These are phyloP conservation scores for Xerus inauris DNA, from an alignment of 2,113 vertebrate species.

Conservation along the genomic window DNA sequence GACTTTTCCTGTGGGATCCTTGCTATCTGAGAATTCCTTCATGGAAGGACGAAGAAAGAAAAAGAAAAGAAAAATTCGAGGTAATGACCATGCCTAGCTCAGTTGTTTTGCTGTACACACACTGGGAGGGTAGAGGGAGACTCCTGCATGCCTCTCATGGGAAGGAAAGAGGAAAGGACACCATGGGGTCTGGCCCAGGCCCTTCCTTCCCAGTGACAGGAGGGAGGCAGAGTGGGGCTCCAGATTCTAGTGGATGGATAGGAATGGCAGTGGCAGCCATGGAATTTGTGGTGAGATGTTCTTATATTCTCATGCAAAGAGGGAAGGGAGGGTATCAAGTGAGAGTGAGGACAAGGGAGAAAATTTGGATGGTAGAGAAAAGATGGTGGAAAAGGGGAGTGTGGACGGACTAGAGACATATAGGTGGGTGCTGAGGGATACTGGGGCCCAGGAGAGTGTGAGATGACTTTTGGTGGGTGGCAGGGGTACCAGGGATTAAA, in stretches of 20 bases:
- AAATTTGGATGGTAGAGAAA: neutral
- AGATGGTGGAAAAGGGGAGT: neutral
- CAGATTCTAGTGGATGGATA: neutral
- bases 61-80: neutral
- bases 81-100: neutral
- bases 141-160: neutral
- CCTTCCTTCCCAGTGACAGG: too few relatives aligned
- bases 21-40: neutral
- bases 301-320: neutral
- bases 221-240: neutral
- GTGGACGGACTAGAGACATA: neutral
- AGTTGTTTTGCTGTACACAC: neutral
- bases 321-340: neutral
- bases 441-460: neutral
- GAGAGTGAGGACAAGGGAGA: neutral
- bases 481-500: too few relatives aligned
- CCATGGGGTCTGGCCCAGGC: too few relatives aligned
- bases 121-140: neutral
- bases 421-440: too few relatives aligned
- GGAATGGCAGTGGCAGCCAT: neutral
- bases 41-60: neutral
- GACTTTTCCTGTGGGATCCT: neutral
- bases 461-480: neutral
- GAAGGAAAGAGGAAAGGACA: too few relatives aligned
- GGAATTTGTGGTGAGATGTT: neutral